Evolutionary conservation across 2,797 vertebrate genomes (phyloP).

Genomic region (Anas georgica): DNA sequence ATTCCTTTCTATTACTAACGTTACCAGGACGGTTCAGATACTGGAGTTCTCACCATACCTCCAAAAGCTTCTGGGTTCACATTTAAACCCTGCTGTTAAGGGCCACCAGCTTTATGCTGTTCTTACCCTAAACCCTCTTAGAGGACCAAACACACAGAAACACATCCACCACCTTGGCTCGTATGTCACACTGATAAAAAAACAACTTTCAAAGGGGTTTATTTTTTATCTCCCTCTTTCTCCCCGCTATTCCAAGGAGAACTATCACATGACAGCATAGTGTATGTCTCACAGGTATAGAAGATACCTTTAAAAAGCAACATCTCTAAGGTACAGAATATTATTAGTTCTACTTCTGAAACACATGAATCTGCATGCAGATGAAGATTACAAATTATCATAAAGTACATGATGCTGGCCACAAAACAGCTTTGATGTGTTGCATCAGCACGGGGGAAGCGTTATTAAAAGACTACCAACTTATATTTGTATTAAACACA

Average conservation of each 20-base stretch:
- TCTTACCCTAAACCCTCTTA: background rate
- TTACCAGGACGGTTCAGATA: background rate
- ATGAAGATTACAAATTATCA: background rate
- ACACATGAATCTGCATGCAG: background rate
- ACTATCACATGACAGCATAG: background rate
- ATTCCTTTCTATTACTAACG: background rate
- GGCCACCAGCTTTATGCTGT: background rate
- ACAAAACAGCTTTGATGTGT: background rate
- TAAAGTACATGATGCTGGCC: background rate
- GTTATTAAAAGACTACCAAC: background rate
- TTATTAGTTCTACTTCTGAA: background rate
- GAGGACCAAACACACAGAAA: background rate
- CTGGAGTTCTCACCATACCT: background rate
- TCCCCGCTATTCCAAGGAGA: background rate
- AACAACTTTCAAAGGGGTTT: background rate
- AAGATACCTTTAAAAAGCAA: background rate
- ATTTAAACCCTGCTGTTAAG: background rate
- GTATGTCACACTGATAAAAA: background rate
- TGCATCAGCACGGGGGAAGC: background rate
- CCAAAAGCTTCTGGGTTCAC: background rate
- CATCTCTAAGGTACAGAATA: background rate
- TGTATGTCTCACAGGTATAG: background rate
- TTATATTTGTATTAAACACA: conserved; percentile 2
- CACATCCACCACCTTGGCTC: background rate
- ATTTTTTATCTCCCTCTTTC: background rate